Evolutionary conservation across 2,113 vertebrate species (phyloP), one percentile per base, ranked within the genome.

Genomic region (Aspidoscelis tigris): DNA sequence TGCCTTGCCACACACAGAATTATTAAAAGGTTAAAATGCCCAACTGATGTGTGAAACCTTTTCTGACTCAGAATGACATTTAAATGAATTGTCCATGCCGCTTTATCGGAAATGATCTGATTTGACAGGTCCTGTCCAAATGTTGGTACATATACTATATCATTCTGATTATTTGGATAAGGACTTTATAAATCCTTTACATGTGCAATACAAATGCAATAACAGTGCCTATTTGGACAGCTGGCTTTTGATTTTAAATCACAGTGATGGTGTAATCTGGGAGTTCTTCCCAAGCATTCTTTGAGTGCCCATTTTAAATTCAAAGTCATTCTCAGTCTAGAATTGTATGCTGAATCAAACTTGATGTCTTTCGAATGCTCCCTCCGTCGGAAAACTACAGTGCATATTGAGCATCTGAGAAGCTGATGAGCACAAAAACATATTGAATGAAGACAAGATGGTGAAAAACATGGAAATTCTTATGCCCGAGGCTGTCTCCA

Each of bases 1-100:
- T 83, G 69, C 44, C 66, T 43, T 85, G 84, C 55, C 84, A 24
- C 72, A 72, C 24, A 82, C 87, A 91, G 66, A 64, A 88, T 12
- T 18, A 74, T 41, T 86, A 87, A 88, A 89, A 43, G 7, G 73
- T 83, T 79, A 64, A 84, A 89, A 33, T 55, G 43, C 78, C 16
- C 64, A 87, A 80, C 53, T 80, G 70, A 84, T 65, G 81, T 47
- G 76, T 1, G 0, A 90, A 85, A 87, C 2, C 5, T 58, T 88
- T 82, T 78, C 72, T 76, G 87, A 61, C 0, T 2, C 80, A 78
- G 24, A 87, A 87, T 43, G 44, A 75, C 0, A 88, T 78, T 82
- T 58, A 39, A n/a, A 86, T 82, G 12, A 26, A 43, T 82, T 50
- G 80, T 55, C 22, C 84, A 33, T 14, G 84, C 83, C 41, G 33